A percentile compares a stretch with the other conserved stretches of the same genome.
Evolutionary conservation across 2,113 vertebrate genomes (phyloP).

Genomic region (Nycticorax nycticorax): DNA sequence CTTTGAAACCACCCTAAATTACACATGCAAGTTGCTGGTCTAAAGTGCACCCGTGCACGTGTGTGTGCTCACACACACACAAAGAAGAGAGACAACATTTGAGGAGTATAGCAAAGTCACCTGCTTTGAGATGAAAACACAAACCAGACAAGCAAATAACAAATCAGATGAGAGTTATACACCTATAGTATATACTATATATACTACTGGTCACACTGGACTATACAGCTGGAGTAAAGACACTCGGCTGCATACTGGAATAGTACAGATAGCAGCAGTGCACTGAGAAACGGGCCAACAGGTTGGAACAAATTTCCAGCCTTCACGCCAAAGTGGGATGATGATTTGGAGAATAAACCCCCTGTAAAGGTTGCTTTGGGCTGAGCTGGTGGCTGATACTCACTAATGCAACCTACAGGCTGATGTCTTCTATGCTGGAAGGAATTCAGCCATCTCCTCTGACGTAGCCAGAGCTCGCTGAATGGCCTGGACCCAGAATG

Average conservation of each 20-base stretch:
- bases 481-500: not conserved
- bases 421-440: not conserved
- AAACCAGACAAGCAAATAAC: not conserved
- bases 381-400: not conserved
- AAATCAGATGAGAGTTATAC: not conserved
- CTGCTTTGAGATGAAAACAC: not conserved
- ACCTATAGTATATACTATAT: not conserved
- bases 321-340: not conserved
- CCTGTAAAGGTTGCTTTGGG: not conserved
- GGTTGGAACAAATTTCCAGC: not conserved
- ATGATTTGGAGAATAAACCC: not conserved
- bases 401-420: not conserved
- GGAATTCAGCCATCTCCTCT: not conserved
- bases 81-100: not conserved
- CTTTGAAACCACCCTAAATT: not conserved
- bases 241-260: not conserved
- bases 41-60: rapidly evolving
- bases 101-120: not conserved
- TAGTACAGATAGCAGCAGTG: not conserved
- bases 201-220: not conserved
- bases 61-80: rapidly evolving
- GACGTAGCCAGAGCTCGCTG: not conserved
- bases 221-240: not conserved
- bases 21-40: not conserved
- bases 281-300: not conserved